Conservation (phyloP, 1,140 invertebrate genomes). For the Heterodera schachtii region DNA sequence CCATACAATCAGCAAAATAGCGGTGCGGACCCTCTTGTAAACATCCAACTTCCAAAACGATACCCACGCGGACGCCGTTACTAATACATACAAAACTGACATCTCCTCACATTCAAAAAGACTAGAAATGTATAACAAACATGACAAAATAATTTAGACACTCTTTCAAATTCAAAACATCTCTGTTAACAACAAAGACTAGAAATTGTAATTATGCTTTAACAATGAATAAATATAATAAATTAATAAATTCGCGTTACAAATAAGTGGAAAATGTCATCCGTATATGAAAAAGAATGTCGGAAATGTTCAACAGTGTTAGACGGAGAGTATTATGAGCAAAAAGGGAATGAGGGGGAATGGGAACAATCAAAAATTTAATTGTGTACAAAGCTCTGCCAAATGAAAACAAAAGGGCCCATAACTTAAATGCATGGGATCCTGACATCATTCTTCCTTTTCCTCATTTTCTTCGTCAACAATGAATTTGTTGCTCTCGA, state of each 20-base stretch:
- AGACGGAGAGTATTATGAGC: background rate
- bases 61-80: constrained; percentile 41
- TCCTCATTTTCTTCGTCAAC: background rate
- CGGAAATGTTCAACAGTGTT: background rate
- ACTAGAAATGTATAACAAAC: too few species aligned
- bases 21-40: background rate
- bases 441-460: background rate
- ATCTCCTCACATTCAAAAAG: background rate
- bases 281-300: background rate
- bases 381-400: background rate
- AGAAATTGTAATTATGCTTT: background rate
- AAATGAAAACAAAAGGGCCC: background rate
- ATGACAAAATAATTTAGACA: background rate
- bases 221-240: background rate
- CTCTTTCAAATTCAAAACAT: background rate
- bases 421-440: background rate
- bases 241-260: background rate
- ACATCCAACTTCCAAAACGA: constrained; percentile 32
- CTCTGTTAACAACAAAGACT: background rate
- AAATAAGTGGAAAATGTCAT: background rate
- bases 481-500: background rate
- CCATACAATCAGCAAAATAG: background rate
- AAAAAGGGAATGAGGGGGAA: background rate
- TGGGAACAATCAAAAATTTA: background rate
- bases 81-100: background rate